A percentile compares a stretch with the other conserved stretches of the same genome.
These are phyloP conservation scores for Tapirus terrestris DNA, from an alignment of 2,113 vertebrate species.

Conservation along the genomic window DNA sequence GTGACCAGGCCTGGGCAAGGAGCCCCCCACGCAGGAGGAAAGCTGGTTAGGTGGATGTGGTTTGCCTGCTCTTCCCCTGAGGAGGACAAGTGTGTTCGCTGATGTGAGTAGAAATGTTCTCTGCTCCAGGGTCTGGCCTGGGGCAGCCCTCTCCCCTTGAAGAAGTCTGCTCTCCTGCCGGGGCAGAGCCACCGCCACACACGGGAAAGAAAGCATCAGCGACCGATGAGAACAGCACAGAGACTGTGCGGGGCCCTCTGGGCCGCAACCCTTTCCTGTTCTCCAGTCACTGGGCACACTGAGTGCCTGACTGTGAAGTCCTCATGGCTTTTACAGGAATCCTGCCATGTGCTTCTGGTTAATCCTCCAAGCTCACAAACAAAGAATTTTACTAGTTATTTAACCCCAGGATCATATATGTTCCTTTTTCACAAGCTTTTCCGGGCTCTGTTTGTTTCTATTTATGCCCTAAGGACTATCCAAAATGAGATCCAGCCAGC, in stretches of 20 bases:
- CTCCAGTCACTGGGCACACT: background rate
- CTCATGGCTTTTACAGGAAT: background rate
- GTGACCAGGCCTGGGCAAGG: background rate
- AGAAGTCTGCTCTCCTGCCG: background rate
- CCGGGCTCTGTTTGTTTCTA: background rate
- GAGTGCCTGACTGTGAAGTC: fast-evolving
- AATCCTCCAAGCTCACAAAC: background rate
- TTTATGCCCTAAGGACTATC: background rate
- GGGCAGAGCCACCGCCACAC: background rate
- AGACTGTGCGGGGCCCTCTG: background rate
- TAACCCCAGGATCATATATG: background rate
- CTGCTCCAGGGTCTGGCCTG: background rate
- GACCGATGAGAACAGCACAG: background rate
- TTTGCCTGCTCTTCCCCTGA: background rate
- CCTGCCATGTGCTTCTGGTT: background rate
- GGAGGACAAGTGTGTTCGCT: too few relatives aligned
- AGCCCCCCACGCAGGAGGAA: background rate
- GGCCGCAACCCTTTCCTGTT: background rate
- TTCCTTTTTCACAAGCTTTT: background rate
- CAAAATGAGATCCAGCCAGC: background rate
- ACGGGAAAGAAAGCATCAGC: too few relatives aligned
- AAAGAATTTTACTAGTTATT: background rate
- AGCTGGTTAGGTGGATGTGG: background rate
- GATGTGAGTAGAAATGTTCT: background rate
- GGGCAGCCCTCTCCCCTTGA: background rate